Evolutionary conservation across 1,140 invertebrate genomes (phyloP).

Genomic region (Pseudomyrmex gracilis): DNA sequence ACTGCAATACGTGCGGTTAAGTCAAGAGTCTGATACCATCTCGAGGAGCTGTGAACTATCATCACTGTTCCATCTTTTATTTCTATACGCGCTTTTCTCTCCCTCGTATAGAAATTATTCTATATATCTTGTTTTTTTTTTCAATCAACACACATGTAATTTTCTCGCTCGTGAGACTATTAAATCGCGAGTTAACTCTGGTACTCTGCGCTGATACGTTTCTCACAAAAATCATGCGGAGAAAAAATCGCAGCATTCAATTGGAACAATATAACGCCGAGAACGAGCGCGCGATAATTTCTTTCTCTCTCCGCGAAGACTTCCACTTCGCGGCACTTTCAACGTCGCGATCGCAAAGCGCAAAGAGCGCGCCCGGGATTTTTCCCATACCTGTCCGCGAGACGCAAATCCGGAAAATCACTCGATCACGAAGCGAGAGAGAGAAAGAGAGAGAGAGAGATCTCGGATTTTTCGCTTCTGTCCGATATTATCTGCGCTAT

Average conservation of each 20-base stretch:
- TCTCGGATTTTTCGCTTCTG: constrained; percentile 47
- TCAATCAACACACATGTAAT: neutral
- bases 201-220: neutral
- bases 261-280: constrained; percentile 5
- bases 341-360: constrained; percentile 13
- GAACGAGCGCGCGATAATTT: neutral
- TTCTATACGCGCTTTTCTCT: neutral
- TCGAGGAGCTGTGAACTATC: too few relatives aligned
- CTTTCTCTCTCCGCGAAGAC: neutral
- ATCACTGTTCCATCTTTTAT: too few relatives aligned
- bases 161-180: neutral
- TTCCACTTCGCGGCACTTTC: constrained; percentile 8
- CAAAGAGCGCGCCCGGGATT: constrained; percentile 11
- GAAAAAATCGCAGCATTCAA: constrained; percentile 5
- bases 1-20: too few relatives aligned
- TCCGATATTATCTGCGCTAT: constrained; percentile 65
- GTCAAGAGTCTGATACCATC: too few relatives aligned
- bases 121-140: neutral
- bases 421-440: constrained; percentile 16
- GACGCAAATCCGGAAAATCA: constrained; percentile 29
- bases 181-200: neutral
- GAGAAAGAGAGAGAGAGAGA: neutral
- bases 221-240: neutral
- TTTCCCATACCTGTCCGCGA: constrained; percentile 20
- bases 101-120: neutral